Percentiles rank a stretch among this genome's conserved stretches.
Evolutionary conservation across 2,888 invertebrate genomes (phyloP).

Genomic region (Lucinisca nassula): DNA sequence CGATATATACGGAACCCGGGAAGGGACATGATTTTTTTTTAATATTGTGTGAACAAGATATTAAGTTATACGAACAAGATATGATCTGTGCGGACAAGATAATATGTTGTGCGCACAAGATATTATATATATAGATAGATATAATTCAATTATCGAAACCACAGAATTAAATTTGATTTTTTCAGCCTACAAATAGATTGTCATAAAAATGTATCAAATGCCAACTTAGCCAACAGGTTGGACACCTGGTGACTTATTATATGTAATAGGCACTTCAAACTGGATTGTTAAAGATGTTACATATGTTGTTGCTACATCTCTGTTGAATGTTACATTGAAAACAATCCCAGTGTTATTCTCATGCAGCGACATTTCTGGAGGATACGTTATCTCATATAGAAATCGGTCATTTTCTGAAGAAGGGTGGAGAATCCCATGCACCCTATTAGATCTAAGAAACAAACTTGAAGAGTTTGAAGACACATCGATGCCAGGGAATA

Average conservation of each 20-base stretch:
- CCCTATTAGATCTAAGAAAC: neutral
- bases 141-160: no score
- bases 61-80: no score
- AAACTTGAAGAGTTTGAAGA: neutral
- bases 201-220: no score
- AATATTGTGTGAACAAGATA: no score
- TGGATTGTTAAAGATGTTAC: neutral
- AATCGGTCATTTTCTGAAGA: constrained; percentile 47
- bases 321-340: neutral
- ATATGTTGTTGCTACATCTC: neutral
- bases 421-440: constrained; percentile 41
- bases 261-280: constrained; percentile 36
- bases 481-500: constrained; percentile 22
- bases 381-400: constrained; percentile 45
- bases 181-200: no score
- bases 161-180: no score
- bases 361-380: constrained; percentile 25
- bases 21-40: no score
- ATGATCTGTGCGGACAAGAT: no score
- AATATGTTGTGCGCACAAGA: no score
- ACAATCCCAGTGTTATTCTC: neutral
- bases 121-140: no score
- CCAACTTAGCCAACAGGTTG: no score
- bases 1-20: no score
- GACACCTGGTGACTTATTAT: neutral